Percentiles rank a stretch among this genome's conserved stretches.
phyloP scores from a whole-genome alignment of 2,113 vertebrate species.

The Rissa tridactyla region DNA sequence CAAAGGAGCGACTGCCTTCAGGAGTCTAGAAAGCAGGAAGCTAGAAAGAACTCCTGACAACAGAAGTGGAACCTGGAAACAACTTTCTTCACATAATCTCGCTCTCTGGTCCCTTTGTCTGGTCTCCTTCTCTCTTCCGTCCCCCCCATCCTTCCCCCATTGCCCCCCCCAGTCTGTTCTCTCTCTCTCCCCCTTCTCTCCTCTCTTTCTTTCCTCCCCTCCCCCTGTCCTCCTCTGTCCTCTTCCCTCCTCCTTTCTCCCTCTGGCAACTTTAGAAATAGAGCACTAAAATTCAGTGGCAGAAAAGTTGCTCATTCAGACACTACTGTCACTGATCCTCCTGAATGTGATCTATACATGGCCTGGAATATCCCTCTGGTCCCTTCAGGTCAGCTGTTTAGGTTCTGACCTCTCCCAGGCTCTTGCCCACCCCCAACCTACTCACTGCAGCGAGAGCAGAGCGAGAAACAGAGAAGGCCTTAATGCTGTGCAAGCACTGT shows the following conservation, averaged over 20 bases:
- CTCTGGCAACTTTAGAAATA: not conserved
- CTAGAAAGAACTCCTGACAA: not conserved
- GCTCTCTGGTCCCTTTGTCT: not conserved
- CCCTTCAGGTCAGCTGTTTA: not conserved
- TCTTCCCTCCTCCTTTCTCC: not conserved
- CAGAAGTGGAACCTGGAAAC: not conserved
- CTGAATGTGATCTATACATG: not conserved
- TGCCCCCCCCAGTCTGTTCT: not conserved
- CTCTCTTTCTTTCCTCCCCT: not conserved
- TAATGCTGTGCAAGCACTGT: not conserved
- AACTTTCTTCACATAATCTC: not conserved
- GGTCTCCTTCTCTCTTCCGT: not conserved
- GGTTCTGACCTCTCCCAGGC: not conserved
- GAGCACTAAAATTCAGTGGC: not conserved
- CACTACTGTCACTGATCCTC: not conserved
- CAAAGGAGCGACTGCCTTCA: not conserved
- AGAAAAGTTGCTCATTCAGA: not conserved
- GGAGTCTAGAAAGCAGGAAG: not conserved
- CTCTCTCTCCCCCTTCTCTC: not conserved
- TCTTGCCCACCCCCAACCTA: not conserved
- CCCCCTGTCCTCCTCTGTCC: not conserved
- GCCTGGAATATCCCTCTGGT: not conserved
- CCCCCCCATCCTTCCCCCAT: not conserved
- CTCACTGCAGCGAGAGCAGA: not conserved
- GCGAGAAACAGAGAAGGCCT: not conserved